phyloP scores from a whole-genome alignment of 2,888 invertebrate species.

The Cosmorhoe ocellata region DNA sequence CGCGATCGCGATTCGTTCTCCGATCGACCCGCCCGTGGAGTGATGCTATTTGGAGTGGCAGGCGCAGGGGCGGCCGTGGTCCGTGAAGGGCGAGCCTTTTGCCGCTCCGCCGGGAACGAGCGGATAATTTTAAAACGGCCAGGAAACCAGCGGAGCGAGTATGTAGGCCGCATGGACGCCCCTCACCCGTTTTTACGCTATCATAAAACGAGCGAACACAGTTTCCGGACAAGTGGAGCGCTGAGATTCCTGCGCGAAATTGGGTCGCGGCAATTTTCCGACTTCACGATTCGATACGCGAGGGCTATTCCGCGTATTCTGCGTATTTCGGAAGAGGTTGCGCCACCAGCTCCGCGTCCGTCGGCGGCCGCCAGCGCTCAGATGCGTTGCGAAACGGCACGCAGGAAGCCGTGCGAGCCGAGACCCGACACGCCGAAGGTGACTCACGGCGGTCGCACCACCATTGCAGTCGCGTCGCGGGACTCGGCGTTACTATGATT shows the following conservation, averaged over 20 bases:
- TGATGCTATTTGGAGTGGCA: conserved; percentile 55
- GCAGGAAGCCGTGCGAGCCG: conserved; percentile 62
- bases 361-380: conserved; percentile 38
- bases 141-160: conserved; percentile 75
- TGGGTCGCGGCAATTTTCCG: conserved; percentile 62
- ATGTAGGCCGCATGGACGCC: conserved; percentile 73
- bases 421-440: conserved; percentile 57
- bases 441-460: conserved; percentile 50
- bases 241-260: conserved; percentile 60
- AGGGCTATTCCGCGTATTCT: conserved; percentile 43
- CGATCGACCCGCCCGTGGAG: conserved; percentile 53
- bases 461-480: conserved; percentile 14
- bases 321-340: conserved; percentile 67
- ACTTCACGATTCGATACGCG: conserved; percentile 44
- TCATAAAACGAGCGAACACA: conserved; percentile 60
- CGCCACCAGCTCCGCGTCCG: conserved; percentile 43
- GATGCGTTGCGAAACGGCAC: conserved; percentile 58
- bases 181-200: conserved; percentile 63
- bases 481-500: conserved; percentile 41
- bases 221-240: conserved; percentile 76
- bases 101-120: conserved; percentile 69
- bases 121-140: conserved; percentile 75
- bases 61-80: conserved; percentile 61
- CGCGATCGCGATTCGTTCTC: conserved; percentile 32
- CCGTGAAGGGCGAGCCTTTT: conserved; percentile 75